Base-by-base conservation (phyloP, 1,140 invertebrate genomes). In the Cyclargus thomasi region DNA sequence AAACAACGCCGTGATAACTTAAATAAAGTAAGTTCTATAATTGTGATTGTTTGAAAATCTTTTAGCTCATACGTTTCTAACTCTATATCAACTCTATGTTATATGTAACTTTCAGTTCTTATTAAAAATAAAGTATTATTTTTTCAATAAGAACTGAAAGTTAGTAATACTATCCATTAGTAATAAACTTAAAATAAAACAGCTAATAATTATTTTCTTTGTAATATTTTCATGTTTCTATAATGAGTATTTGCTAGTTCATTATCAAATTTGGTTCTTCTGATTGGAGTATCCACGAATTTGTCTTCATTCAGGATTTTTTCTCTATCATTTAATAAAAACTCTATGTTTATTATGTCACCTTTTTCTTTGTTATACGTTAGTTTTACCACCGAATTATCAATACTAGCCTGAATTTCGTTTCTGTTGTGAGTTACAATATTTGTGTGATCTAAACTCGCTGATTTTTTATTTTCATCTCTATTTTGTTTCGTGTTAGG, bases 221-320 rank as follows among this genome's bases (percentile, higher is more conserved):
- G 73, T 18, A 79, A 62, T 8, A 75, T 70, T 67, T 68, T 73
- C 70, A 78, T 71, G 20, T 47, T 72, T 53, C 72, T 67, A 16
- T 77, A 65, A 66, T 80, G 76, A 35, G 71, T n/a, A 68, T 79
- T 77, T 16, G 79, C 53, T 47, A 74, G 74, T 11, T 77, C 74
- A 47, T 81, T 67, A 64, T 77, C 68, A 8, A 78, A 76, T 68
- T 80, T 76, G 11, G 78, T 59, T n/a, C 36, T 39, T 20, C 63
- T 62, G 53, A 55, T 55, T 55, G 53, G 53, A 20, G 53, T 55
- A 7, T 18, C 5, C 18, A 55, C 18, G 53, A 18, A 55, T 20
- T n/a, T 55, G 0, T 20, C 53, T 55, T 17, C 53, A 17, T 47
- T 11, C 14, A 47, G 1, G 14, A 47, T 11, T 47, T 47, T 47